Evolutionary conservation across 2,797 vertebrate species (phyloP), one percentile per base, ranked within the genome.

Genomic region (Echiichthys vipera): DNA sequence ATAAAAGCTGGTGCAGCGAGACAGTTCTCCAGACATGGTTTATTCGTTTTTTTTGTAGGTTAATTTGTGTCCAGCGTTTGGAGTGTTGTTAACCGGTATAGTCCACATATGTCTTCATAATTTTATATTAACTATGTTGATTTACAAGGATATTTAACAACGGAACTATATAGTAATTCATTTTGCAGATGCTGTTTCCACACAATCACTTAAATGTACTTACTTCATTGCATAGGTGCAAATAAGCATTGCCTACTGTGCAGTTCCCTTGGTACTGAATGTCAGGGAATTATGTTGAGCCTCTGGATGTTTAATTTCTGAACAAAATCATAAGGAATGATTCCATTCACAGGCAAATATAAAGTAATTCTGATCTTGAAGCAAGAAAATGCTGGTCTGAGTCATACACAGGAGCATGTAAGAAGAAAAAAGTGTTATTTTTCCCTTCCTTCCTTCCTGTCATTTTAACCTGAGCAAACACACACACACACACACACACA

Each of bases 381-480:
- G 27, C 17, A n/a, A 29, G 20, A 57, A 65, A 39, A 65, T 1
- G 24, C 56, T 37, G 36, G 45, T 64, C 32, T 58, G 27, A 61
- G 55, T 22, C 29, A 53, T 30, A 24, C 24, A 25, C 32, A 40
- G 8, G 5, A 47, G 24, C 46, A 34, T 6, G 20, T 18, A 24
- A 50, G 34, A 5, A 53, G 36, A 40, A 63, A 55, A 57, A 36
- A 36, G 0, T 22, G n/a, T 20, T 32, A 64, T 12, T n/a, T 63
- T 78, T 71, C 74, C 70, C n/a, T n/a, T n/a, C 63, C 40, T 76
- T 82, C 65, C 67, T 73, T 87, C 70, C 79, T 80, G 71, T 81
- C 53, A 74, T 76, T 82, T 88, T 74, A 76, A 82, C 75, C 81
- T 84, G 59, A 78, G 83, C 73, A 77, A 81, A 86, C n/a, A 62